These are phyloP conservation scores for Syngnathus floridae DNA, from an alignment of 2,113 vertebrate species.

Conservation along the genomic window DNA sequence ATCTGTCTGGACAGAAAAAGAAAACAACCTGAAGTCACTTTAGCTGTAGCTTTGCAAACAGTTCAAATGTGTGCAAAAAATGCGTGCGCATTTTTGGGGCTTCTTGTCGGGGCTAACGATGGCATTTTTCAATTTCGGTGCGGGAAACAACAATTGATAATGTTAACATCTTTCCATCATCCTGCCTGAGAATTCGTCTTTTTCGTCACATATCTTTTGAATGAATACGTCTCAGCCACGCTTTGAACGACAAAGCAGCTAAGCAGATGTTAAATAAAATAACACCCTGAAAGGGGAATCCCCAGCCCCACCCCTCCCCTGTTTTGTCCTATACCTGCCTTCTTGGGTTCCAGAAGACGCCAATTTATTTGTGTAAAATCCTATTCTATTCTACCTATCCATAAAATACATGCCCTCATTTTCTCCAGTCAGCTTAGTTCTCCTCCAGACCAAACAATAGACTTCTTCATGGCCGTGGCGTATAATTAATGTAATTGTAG, in stretches of 20 bases:
- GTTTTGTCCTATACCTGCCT: constrained; percentile 1
- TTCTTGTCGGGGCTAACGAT: constrained; percentile 16
- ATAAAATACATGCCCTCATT: constrained; percentile 4
- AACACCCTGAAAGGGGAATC: constrained; percentile 55
- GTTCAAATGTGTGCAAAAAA: constrained; percentile 26
- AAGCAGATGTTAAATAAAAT: constrained; percentile 59
- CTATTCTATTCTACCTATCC: no score
- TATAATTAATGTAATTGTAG: constrained; percentile 64
- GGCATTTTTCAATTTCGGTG: constrained; percentile 45
- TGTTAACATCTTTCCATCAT: constrained; percentile 47
- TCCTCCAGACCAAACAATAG: constrained; percentile 40
- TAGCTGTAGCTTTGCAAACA: constrained; percentile 6
- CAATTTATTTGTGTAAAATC: not conserved
- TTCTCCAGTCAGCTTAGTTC: not conserved
- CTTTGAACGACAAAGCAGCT: constrained; percentile 50
- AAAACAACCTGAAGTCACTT: constrained; percentile 26
- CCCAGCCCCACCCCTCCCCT: constrained; percentile 30
- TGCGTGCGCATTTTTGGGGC: not conserved
- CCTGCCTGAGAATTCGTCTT: constrained; percentile 15
- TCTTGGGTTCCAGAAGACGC: constrained; percentile 50
- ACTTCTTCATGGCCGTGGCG: constrained; percentile 37
- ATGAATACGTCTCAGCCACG: constrained; percentile 44
- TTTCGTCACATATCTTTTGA: constrained; percentile 43
- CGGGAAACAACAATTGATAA: constrained; percentile 54
- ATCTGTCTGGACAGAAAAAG: constrained; percentile 9